Conservation (phyloP, 2,888 invertebrate species). For the Lymantria dispar region DNA sequence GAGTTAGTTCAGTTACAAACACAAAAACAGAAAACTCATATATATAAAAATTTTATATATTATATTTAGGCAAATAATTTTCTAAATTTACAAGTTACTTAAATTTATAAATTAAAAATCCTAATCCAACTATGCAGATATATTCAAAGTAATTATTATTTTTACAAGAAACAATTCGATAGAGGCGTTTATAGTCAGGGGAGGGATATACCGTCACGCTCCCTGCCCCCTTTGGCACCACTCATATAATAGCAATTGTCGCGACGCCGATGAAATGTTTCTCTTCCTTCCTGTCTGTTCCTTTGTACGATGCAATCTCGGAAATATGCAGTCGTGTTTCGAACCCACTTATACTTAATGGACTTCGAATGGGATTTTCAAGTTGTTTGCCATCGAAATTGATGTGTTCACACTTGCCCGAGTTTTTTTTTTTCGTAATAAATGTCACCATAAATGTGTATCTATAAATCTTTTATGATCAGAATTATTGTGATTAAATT, state of each 20-base stretch:
- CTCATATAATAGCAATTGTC: slow-evolving; percentile 57
- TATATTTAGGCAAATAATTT: too few relatives aligned
- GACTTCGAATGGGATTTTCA: slow-evolving; percentile 18
- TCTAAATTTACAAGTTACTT: too few relatives aligned
- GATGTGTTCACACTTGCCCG: slow-evolving; percentile 4
- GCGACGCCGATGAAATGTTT: slow-evolving; percentile 59
- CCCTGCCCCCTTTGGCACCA: slow-evolving; percentile 41
- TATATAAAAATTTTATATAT: too few relatives aligned
- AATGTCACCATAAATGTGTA: neutral
- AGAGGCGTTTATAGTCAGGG: slow-evolving; percentile 25
- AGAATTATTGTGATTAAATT: too few relatives aligned
- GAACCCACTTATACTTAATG: slow-evolving; percentile 33
- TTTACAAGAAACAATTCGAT: slow-evolving; percentile 27
- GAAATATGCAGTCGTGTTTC: slow-evolving; percentile 39
- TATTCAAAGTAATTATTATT: slow-evolving; percentile 1
- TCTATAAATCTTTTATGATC: too few relatives aligned
- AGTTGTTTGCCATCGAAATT: slow-evolving; percentile 5
- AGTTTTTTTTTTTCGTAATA: neutral
- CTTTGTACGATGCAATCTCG: slow-evolving; percentile 39
- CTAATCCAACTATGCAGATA: neutral
- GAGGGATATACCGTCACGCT: slow-evolving; percentile 38
- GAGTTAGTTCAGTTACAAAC: too few relatives aligned
- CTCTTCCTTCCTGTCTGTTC: slow-evolving; percentile 65
- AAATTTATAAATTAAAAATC: too few relatives aligned
- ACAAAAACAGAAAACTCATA: too few relatives aligned